Conservation (phyloP, 2,888 invertebrate genomes). For the Hydrotaea diabolus region DNA sequence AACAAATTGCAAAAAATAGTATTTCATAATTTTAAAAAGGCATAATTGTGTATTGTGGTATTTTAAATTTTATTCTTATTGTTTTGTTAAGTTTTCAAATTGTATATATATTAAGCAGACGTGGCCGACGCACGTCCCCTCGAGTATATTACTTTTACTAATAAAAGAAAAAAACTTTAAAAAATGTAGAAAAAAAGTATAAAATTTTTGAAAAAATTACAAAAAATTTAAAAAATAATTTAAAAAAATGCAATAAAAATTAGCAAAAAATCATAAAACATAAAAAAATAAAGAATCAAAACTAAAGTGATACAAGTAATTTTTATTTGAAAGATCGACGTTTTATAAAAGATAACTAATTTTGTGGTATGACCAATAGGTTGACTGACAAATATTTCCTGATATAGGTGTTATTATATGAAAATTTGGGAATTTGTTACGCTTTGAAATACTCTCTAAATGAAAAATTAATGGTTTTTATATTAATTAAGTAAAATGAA, state of each 20-base stretch:
- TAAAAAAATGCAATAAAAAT: conserved; percentile 49
- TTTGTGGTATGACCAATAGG: too few species aligned
- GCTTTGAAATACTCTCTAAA: too few species aligned
- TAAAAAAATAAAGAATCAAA: conserved; percentile 64
- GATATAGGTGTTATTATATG: too few species aligned
- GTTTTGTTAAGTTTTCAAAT: conserved; percentile 42
- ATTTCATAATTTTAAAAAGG: conserved; percentile 54
- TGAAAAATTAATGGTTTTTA: too few species aligned
- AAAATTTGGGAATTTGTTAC: too few species aligned
- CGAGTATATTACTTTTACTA: conserved; percentile 47
- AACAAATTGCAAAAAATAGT: conserved; percentile 54
- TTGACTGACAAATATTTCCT: too few species aligned
- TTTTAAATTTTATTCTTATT: conserved; percentile 57
- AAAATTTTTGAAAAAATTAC: conserved; percentile 43
- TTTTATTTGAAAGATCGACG: conserved; percentile 16
- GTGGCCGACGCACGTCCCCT: conserved; percentile 33
- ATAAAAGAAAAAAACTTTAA: conserved; percentile 22
- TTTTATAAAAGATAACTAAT: too few species aligned
- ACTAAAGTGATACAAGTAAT: conserved; percentile 35
- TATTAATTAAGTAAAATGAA: too few species aligned
- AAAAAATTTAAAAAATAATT: conserved; percentile 55
- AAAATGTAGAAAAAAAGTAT: conserved; percentile 59
- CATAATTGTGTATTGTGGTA: conserved; percentile 64
- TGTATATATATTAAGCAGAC: conserved; percentile 59
- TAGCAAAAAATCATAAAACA: conserved; percentile 54